A percentile compares a stretch with the other conserved stretches of the same genome.
These are phyloP conservation scores for Crioceris asparagi DNA, from an alignment of 2,888 invertebrate genomes.

Conservation along the genomic window DNA sequence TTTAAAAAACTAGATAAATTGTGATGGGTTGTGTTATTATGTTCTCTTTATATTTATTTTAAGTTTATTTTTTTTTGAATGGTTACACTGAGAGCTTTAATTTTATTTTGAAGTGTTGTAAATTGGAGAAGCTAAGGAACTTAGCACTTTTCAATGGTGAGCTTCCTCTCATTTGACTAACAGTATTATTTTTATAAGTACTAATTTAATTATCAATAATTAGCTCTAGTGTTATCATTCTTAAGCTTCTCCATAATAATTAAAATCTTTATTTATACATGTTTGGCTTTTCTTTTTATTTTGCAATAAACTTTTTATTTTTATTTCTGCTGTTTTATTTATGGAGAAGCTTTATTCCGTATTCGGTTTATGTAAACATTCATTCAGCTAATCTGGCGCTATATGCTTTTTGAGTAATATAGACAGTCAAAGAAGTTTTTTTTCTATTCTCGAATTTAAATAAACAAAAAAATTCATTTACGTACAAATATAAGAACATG, in stretches of 20 bases:
- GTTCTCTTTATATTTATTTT: constrained; percentile 15
- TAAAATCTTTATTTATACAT: constrained; percentile 18
- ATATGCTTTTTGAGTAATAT: too few species aligned
- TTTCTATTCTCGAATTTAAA: too few species aligned
- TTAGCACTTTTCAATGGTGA: constrained; percentile 15
- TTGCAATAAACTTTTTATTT: constrained; percentile 17
- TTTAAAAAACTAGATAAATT: constrained; percentile 1
- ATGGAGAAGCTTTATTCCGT: constrained; percentile 37
- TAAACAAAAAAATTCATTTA: too few species aligned
- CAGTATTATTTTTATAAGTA: constrained; percentile 20
- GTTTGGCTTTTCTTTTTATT: constrained; percentile 17
- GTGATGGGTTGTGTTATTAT: constrained; percentile 12
- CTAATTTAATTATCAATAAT: too few species aligned
- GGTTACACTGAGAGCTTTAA: constrained; percentile 31
- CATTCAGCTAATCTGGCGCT: too few species aligned
- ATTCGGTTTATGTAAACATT: too few species aligned
- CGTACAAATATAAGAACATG: too few species aligned
- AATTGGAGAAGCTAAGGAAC: constrained; percentile 34
- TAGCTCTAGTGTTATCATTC: constrained; percentile 33
- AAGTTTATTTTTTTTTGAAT: constrained; percentile 24
- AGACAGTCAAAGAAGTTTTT: too few species aligned
- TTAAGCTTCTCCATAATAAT: constrained; percentile 36
- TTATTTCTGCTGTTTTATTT: constrained; percentile 25
- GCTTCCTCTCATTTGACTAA: constrained; percentile 11
- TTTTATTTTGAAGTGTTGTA: constrained; percentile 12